Conservation (phyloP, 2,888 invertebrate genomes). For the Acanthoscelides obtectus region DNA sequence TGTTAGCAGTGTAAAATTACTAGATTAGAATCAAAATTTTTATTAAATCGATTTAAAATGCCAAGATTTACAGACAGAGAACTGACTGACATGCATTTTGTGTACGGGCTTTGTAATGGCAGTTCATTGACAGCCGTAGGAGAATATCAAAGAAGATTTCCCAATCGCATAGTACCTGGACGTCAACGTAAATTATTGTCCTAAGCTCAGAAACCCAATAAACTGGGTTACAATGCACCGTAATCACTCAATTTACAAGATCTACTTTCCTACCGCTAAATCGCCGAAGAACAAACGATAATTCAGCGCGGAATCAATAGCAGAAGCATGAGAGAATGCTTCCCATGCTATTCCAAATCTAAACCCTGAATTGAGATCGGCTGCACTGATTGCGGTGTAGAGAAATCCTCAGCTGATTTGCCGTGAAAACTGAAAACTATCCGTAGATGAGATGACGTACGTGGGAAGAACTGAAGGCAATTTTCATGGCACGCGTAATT, state of each 20-base stretch:
- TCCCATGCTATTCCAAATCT: background rate
- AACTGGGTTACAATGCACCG: too few species aligned
- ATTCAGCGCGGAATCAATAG: background rate
- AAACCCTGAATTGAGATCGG: background rate
- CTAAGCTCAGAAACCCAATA: too few species aligned
- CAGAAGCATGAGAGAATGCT: background rate
- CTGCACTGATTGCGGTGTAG: background rate
- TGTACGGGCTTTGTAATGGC: too few species aligned
- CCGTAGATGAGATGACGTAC: background rate
- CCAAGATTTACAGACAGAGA: too few species aligned
- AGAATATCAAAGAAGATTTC: too few species aligned
- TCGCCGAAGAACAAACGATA: background rate
- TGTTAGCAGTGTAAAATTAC: too few species aligned
- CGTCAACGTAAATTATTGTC: too few species aligned
- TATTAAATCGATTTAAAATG: too few species aligned
- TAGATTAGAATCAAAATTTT: too few species aligned
- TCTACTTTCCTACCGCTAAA: background rate
- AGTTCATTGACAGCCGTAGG: too few species aligned
- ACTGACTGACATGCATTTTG: too few species aligned
- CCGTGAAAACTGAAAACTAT: background rate
- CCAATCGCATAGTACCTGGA: too few species aligned
- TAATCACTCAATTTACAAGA: background rate
- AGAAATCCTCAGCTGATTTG: background rate
- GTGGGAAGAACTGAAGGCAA: background rate
- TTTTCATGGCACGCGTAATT: background rate